Evolutionary conservation across 2,113 vertebrate species (phyloP).

Genomic region (Malurus melanocephalus): DNA sequence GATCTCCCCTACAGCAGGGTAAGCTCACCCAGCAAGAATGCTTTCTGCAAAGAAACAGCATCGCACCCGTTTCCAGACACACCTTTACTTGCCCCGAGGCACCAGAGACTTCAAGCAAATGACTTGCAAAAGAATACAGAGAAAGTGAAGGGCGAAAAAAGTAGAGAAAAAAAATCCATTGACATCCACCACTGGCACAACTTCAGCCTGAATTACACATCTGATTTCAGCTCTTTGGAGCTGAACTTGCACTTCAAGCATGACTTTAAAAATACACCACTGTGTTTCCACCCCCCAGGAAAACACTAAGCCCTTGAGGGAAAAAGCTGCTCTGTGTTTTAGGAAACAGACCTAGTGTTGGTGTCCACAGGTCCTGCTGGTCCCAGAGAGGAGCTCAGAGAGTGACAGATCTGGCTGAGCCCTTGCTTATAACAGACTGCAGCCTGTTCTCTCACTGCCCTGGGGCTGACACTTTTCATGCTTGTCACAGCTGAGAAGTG

Average conservation of each 20-base stretch:
- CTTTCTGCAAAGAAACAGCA: background rate
- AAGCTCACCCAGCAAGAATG: background rate
- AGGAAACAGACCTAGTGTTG: background rate
- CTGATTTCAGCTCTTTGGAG: background rate
- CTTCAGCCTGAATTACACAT: background rate
- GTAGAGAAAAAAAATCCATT: background rate
- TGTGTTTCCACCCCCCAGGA: accelerated
- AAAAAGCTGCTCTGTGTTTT: background rate
- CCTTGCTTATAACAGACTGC: background rate
- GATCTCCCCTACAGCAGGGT: background rate
- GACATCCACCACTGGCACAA: background rate
- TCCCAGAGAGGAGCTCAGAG: background rate
- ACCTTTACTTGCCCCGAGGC: background rate
- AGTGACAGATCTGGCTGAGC: background rate
- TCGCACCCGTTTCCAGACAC: accelerated
- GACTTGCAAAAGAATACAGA: background rate
- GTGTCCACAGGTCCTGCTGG: background rate
- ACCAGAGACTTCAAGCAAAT: background rate
- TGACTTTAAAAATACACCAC: background rate
- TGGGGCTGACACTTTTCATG: conserved; percentile 11
- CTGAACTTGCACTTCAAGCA: background rate
- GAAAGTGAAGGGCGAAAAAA: accelerated
- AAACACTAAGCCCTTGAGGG: background rate
- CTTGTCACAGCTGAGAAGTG: conserved; percentile 29
- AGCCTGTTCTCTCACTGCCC: background rate